Evolutionary conservation across 2,797 vertebrate genomes (phyloP), one percentile per base, ranked within the genome.

Genomic region (Psittacula echo): DNA sequence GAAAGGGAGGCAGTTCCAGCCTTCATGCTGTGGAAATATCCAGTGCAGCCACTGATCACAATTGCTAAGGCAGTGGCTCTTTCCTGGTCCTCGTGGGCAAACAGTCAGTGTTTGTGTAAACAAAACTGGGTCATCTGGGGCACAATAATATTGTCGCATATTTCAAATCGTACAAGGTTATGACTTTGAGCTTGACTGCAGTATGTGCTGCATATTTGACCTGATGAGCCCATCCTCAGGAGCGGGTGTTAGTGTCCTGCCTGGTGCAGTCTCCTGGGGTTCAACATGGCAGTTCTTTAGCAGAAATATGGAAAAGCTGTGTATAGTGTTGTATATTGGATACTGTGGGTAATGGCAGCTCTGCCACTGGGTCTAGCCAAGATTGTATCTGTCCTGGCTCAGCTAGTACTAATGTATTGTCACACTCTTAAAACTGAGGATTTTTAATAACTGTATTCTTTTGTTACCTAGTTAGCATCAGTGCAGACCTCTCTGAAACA

Each of bases 11-110:
- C 48, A 12, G 24, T 24, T 89, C 37, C 29, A 76, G 27, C 34
- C 37, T 74, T 14, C 1, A 1, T 44, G 41, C 26, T 3, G 0
- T 41, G 48, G 10, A 32, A 39, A 9, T 23, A 16, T 15, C 17
- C 62, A 11, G 15, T 21, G 29, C 34, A 50, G 27, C n/a, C 45
- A n/a, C 26, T 0, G 1, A 5, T 23, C 2, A 4, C n/a, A 30
- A 0, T 48, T 78, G 13, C 51, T 12, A 56, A 68, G 53, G 18
- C 53, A 66, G 5, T 39, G 44, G 23, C 32, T 37, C 23, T 83
- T 56, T 58, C 5, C 30, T 72, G n/a, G 11, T 54, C 47, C 37
- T 86, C 26, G 37, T 58, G 42, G 24, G 34, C 2, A 5, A 75
- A 45, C 18, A 65, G 41, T 56, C 41, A 13, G 20, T 39, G 10